These are phyloP conservation scores for Lycocerus yunnanus DNA, from an alignment of 2,888 invertebrate species.

Conservation along the genomic window DNA sequence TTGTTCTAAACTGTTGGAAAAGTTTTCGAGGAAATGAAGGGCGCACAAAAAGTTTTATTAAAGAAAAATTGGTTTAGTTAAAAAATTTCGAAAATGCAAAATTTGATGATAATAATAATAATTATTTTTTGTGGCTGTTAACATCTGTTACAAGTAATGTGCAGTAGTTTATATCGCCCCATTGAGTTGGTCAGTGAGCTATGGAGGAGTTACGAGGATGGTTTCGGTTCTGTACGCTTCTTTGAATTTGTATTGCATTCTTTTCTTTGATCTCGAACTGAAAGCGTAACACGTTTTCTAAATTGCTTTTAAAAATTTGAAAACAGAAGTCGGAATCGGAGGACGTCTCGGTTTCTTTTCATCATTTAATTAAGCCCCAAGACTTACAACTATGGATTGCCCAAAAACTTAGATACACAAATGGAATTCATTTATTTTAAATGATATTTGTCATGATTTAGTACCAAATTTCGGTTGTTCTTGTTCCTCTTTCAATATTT, in stretches of 20 bases:
- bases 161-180: constrained; percentile 23
- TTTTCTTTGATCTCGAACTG: constrained; percentile 15
- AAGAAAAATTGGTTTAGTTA: background rate
- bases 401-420: background rate
- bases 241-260: constrained; percentile 8
- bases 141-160: constrained; percentile 30
- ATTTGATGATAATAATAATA: background rate
- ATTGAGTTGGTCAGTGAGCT: constrained; percentile 33
- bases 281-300: background rate
- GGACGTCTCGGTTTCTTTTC: background rate
- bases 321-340: background rate
- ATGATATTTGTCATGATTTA: constrained; percentile 14
- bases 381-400: background rate
- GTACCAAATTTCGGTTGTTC: constrained; percentile 17
- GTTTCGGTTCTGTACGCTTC: constrained; percentile 14
- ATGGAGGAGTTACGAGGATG: constrained; percentile 27
- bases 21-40: background rate
- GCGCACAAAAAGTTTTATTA: background rate
- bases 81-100: background rate
- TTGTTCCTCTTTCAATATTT: constrained; percentile 19
- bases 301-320: background rate
- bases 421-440: constrained; percentile 17
- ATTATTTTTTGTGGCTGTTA: constrained; percentile 18
- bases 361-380: background rate
- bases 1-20: background rate